Evolutionary conservation across 2,113 vertebrate species (phyloP).

Genomic region (Siphamia tubifer): DNA sequence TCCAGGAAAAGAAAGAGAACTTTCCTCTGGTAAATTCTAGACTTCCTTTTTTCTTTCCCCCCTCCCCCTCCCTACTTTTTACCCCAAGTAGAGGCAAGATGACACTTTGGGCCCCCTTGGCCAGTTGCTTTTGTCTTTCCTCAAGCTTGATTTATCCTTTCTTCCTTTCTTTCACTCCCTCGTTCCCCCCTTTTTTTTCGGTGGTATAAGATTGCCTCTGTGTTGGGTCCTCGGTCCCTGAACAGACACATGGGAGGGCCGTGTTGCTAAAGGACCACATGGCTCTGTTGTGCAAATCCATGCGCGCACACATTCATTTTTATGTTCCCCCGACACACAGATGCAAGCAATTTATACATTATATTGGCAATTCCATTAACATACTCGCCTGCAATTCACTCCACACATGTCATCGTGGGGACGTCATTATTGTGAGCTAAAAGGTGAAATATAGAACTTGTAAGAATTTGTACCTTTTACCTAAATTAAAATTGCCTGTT

Average conservation of each 20-base stretch:
- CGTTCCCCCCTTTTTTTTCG: slow-evolving; percentile 36
- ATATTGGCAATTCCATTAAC: slow-evolving; percentile 18
- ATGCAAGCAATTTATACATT: slow-evolving; percentile 60
- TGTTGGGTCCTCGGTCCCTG: slow-evolving; percentile 44
- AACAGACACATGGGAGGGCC: slow-evolving; percentile 51
- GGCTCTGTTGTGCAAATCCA: slow-evolving; percentile 26
- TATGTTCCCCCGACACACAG: slow-evolving; percentile 37
- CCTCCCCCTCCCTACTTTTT: slow-evolving; percentile 48
- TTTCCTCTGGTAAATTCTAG: slow-evolving; percentile 77
- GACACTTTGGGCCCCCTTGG: slow-evolving; percentile 70
- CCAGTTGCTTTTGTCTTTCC: slow-evolving; percentile 74
- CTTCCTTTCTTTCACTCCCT: slow-evolving; percentile 48
- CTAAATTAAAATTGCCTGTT: background rate
- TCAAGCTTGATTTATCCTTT: slow-evolving; percentile 66
- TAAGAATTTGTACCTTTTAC: slow-evolving; percentile 22
- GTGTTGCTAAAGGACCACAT: slow-evolving; percentile 45
- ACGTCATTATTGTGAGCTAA: slow-evolving; percentile 12
- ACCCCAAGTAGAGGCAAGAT: slow-evolving; percentile 69
- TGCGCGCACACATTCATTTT: slow-evolving; percentile 35
- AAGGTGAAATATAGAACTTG: slow-evolving; percentile 10
- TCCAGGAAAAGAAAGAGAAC: slow-evolving; percentile 80
- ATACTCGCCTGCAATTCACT: slow-evolving; percentile 8
- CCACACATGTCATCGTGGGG: slow-evolving; percentile 23
- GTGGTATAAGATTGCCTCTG: slow-evolving; percentile 62
- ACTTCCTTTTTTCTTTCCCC: slow-evolving; percentile 70